These are phyloP conservation scores for Aegithalos caudatus DNA, from an alignment of 2,113 vertebrate species.

Conservation along the genomic window DNA sequence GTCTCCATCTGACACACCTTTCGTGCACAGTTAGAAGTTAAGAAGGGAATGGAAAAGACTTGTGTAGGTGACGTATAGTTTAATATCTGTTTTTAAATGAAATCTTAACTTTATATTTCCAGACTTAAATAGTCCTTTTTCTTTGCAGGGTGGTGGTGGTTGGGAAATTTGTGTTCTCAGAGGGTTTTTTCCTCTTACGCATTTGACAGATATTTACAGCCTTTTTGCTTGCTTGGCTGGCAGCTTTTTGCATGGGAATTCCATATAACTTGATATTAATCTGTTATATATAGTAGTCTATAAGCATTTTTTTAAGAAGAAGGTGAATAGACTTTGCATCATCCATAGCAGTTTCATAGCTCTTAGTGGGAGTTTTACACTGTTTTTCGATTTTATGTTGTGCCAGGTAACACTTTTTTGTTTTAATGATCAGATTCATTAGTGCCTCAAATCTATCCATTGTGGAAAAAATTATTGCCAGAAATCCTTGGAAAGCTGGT, in stretches of 20 bases:
- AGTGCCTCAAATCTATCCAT: background rate
- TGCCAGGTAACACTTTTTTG: background rate
- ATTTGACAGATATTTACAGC: slow-evolving; percentile 49
- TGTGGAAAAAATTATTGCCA: background rate
- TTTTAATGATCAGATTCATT: background rate
- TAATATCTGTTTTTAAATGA: slow-evolving; percentile 58
- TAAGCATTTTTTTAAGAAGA: background rate
- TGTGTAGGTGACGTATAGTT: slow-evolving; percentile 22
- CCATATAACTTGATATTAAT: slow-evolving; percentile 22
- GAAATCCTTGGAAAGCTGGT: slow-evolving; percentile 2
- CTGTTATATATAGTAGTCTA: background rate
- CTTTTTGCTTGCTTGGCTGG: slow-evolving; percentile 22
- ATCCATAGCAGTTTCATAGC: background rate
- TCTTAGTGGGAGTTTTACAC: background rate
- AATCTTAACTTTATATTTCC: slow-evolving; percentile 58
- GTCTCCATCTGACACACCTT: slow-evolving; percentile 26
- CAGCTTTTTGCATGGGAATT: slow-evolving; percentile 38
- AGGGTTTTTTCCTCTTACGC: slow-evolving; percentile 45
- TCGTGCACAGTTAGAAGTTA: background rate
- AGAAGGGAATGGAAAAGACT: slow-evolving; percentile 55
- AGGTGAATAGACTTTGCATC: background rate
- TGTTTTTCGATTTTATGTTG: background rate
- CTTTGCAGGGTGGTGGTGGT: slow-evolving; percentile 6
- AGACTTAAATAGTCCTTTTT: slow-evolving; percentile 12
- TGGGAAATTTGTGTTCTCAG: slow-evolving; percentile 16